Evolutionary conservation across 23 tunicate genomes (phyloP).

Genomic region (Trididemnum miniatum): DNA sequence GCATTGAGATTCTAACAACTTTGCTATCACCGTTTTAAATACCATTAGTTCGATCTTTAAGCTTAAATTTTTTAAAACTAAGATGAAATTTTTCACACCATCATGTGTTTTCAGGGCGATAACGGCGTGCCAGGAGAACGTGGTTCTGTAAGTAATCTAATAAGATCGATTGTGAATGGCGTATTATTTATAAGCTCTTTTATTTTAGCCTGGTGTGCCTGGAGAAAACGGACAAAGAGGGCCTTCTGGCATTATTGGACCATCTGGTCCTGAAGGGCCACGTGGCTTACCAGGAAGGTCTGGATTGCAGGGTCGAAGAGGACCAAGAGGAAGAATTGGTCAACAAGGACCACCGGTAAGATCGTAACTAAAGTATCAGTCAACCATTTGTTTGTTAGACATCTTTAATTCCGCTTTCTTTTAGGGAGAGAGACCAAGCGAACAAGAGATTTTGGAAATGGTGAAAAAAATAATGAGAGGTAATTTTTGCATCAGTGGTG

Average conservation of each 20-base stretch:
- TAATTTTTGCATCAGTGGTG: constrained; percentile 17
- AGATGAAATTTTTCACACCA: too few relatives aligned
- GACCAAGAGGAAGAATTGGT: constrained; percentile 77
- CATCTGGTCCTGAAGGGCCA: constrained; percentile 76
- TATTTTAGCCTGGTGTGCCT: constrained; percentile 70
- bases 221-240: constrained; percentile 95
- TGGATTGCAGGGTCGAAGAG: constrained; percentile 70
- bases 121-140: constrained; percentile 89
- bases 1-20: too few relatives aligned
- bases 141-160: constrained; percentile 73
- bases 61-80: too few relatives aligned
- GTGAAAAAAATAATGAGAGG: constrained; percentile 51
- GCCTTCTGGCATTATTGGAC: constrained; percentile 68
- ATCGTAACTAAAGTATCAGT: too few relatives aligned
- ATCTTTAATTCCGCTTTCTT: too few relatives aligned
- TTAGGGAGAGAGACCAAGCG: constrained; percentile 75
- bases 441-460: constrained; percentile 77
- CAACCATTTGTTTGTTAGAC: too few relatives aligned
- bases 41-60: too few relatives aligned
- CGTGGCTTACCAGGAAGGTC: constrained; percentile 65
- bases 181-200: neutral
- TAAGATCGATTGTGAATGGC: neutral
- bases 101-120: constrained; percentile 46
- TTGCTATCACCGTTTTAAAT: too few relatives aligned
- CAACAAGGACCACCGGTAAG: constrained; percentile 81